phyloP scores from a whole-genome alignment of 2,797 vertebrate species.

The Labroides dimidiatus region DNA sequence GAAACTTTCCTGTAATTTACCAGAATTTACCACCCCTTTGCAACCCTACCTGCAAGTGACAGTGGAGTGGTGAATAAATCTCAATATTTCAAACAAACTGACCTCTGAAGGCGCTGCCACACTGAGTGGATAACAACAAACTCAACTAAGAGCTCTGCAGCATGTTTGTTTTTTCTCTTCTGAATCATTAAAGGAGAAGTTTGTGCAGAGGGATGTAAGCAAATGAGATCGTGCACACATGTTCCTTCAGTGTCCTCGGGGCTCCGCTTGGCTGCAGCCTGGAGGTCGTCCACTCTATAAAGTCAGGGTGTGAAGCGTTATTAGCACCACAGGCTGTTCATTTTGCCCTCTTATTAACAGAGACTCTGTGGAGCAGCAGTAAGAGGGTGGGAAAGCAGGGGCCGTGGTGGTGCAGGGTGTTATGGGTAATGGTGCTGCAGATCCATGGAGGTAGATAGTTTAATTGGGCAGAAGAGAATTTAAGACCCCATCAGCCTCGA shows the following conservation, averaged over 20 bases:
- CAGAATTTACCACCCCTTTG: too few species aligned
- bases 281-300: constrained; percentile 16
- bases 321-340: constrained; percentile 46
- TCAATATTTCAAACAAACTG: too few species aligned
- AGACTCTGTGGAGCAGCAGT: constrained; percentile 23
- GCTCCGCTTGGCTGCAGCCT: constrained; percentile 8
- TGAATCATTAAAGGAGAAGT: not conserved
- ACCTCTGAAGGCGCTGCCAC: too few species aligned
- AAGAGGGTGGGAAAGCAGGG: not conserved
- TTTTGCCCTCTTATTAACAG: constrained; percentile 56
- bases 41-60: too few species aligned
- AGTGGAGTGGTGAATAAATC: too few species aligned
- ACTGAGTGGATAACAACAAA: too few species aligned
- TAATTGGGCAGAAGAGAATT: constrained; percentile 77
- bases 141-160: too few species aligned
- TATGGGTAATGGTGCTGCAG: constrained; percentile 67
- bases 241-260: not conserved
- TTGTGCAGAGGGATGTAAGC: not conserved
- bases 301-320: constrained; percentile 38
- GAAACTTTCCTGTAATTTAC: too few species aligned
- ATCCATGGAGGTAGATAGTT: constrained; percentile 67
- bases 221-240: not conserved
- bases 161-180: not conserved
- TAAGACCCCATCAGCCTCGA: constrained; percentile 60
- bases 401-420: constrained; percentile 30